Conservation (phyloP, 1,140 invertebrate genomes). For the Halictus rubicundus region DNA sequence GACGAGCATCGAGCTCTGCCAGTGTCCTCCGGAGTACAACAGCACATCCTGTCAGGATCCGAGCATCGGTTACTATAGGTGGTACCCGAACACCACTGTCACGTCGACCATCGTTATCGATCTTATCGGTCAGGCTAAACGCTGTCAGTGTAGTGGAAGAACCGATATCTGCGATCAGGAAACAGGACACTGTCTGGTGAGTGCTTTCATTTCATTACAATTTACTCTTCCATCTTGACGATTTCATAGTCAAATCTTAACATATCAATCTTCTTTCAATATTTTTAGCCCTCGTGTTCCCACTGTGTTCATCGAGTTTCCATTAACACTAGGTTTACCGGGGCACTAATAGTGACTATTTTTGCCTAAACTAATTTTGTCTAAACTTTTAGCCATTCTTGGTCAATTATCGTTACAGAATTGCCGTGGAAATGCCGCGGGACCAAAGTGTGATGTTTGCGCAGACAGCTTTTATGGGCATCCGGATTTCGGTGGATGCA, state of each 20-base stretch:
- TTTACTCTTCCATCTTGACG: too few relatives aligned
- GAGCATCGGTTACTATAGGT: conserved; percentile 91
- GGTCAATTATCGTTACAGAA: too few relatives aligned
- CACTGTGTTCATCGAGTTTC: too few relatives aligned
- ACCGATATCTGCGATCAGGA: conserved; percentile 90
- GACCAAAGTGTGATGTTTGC: conserved; percentile 88
- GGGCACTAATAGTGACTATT: too few relatives aligned
- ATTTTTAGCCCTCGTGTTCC: too few relatives aligned
- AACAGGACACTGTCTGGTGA: conserved; percentile 92
- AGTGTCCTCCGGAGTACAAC: conserved; percentile 90
- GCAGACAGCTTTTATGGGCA: conserved; percentile 92
- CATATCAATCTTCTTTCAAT: neutral
- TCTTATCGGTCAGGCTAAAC: conserved; percentile 89
- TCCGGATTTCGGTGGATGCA: conserved; percentile 86
- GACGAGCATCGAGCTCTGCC: conserved; percentile 92
- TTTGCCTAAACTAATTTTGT: too few relatives aligned
- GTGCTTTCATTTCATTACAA: conserved; percentile 28
- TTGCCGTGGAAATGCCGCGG: conserved; percentile 91
- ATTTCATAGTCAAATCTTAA: neutral
- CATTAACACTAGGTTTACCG: too few relatives aligned
- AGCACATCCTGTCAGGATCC: conserved; percentile 94
- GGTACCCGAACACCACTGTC: conserved; percentile 81
- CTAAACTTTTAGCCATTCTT: too few relatives aligned
- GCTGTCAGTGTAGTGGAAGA: conserved; percentile 91
- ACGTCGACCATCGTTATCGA: conserved; percentile 85